Evolutionary conservation across 2,797 vertebrate genomes (phyloP).

Genomic region (Phoebastria nigripes): DNA sequence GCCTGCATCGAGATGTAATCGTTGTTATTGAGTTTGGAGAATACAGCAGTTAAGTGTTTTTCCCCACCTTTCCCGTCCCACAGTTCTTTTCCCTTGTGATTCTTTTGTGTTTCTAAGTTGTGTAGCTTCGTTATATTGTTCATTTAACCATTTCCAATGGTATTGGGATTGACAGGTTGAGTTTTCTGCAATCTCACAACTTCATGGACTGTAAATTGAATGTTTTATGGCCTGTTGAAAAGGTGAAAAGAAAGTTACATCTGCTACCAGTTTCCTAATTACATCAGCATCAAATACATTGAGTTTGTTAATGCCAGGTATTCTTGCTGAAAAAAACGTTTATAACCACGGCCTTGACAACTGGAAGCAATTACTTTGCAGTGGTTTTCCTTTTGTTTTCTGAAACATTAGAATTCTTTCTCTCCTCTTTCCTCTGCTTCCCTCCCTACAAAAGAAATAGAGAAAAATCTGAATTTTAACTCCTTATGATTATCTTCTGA

Average conservation of each 20-base stretch:
- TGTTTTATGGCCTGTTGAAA: background rate
- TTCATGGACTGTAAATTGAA: slow-evolving; percentile 37
- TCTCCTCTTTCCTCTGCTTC: background rate
- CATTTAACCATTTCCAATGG: background rate
- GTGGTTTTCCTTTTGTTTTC: slow-evolving; percentile 8
- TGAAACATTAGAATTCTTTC: background rate
- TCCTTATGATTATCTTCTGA: background rate
- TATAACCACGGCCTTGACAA: background rate
- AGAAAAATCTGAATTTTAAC: slow-evolving; percentile 1
- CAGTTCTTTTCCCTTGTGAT: background rate
- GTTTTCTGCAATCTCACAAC: slow-evolving; percentile 36
- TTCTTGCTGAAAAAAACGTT: background rate
- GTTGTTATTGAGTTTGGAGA: background rate
- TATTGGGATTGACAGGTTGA: background rate
- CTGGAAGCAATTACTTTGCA: slow-evolving; percentile 4
- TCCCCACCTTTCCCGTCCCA: background rate
- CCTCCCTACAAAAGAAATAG: background rate
- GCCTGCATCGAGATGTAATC: background rate
- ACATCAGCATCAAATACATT: background rate
- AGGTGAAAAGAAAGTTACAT: slow-evolving; percentile 25
- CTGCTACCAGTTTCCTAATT: slow-evolving; percentile 28
- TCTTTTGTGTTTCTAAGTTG: background rate
- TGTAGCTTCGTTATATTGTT: background rate
- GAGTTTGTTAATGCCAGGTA: slow-evolving; percentile 18
- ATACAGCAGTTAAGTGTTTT: background rate